Base-by-base conservation (phyloP, 1,140 invertebrate genomes). In the Dendroctonus ponderosae region DNA sequence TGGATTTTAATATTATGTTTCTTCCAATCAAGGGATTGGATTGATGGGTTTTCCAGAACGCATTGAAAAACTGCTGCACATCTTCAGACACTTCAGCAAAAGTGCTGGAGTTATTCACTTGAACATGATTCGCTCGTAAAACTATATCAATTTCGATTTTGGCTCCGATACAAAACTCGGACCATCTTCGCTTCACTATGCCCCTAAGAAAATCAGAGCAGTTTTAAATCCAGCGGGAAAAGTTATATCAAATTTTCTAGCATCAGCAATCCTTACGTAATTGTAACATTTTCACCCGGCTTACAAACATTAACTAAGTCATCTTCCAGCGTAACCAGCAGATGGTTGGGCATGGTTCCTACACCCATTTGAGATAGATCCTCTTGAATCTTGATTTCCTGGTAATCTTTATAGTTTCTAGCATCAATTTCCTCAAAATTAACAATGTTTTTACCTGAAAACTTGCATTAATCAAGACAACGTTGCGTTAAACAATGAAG, bases 361-460 rank as follows among this genome's bases (percentile, higher is more conserved):
- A 91, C 80, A 52, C 82, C 82, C 42, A 91, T 76, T 72, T 88
- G 87, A 65, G 87, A 85, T 8, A 90, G 83, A 81, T 90, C 89
- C 74, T 92, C 90, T 80, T 92, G 90, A 74, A 92, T 84, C 82
- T 93, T 94, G 14, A 96, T 87, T 84, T 96, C 93, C 81, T 96
- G 93, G 80, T 92, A 95, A 82, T 96, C 93, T 70, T 87, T 87
- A 75, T 87, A 93, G 74, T 89, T 85, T 60, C 85, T 80, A 70
- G 85, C 83, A 53, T 85, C 81, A 46, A 86, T 77, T 26, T 81
- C 75, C 63, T 84, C 82, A 39, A 82, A 75, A 64, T 76, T 79
- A 71, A 78, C 82, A 74, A 84, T 82, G 59, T 79, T 84, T 11
- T 63, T 63, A 44, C 66, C 66, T 67, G 41, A n/a, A 52, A 66